Base-by-base conservation (phyloP, 2,797 vertebrate genomes). In the Myioborus miniatus region DNA sequence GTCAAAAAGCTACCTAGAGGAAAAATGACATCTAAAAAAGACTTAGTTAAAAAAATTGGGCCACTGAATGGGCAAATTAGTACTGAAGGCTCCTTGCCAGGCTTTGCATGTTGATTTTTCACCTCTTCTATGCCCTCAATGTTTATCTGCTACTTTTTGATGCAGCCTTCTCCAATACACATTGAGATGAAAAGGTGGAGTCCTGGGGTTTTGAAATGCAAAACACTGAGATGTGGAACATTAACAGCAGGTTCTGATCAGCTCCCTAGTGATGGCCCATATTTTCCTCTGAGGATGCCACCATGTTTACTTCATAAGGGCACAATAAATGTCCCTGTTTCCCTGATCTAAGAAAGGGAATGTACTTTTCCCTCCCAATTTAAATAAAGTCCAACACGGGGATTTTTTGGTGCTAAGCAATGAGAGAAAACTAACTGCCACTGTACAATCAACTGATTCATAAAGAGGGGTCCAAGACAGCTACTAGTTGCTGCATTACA, bases 121-220 rank as follows among this genome's bases (percentile, higher is more conserved):
- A 53, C 79, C 36, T 67, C 24, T 76, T 84, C 36, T 71, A 24
- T 15, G n/a, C 8, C 26, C 59, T 47, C 39, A 32, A n/a, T 92
- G 95, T 86, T 97, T 96, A 97, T 97, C 96, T 95, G 87, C 58
- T 95, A 90, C 83, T 52, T 95, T 97, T 89, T 92, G 86, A 97
- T 97, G 83, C 76, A 56, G 19, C 72, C 78, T 93, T 91, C 96
- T 75, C 74, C 86, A 50, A 47, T 9, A 74, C 47, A 76, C 72
- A 34, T n/a, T 87, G 82, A 97, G 89, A 96, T 62, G 36, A 85
- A 96, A 97, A 86, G 68, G 15, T 79, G 59, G 75, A 93, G 91
- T 90, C 91, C 94, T 72, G 52, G 23, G 69, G 91, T 97, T 92
- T 97, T 97, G 96, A 97, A 98, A 98, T 41, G 18, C 62, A 83